Percentiles rank a stretch among this genome's conserved stretches.
Conservation (phyloP, 2,113 vertebrate species). For the Dasypus novemcinctus region DNA sequence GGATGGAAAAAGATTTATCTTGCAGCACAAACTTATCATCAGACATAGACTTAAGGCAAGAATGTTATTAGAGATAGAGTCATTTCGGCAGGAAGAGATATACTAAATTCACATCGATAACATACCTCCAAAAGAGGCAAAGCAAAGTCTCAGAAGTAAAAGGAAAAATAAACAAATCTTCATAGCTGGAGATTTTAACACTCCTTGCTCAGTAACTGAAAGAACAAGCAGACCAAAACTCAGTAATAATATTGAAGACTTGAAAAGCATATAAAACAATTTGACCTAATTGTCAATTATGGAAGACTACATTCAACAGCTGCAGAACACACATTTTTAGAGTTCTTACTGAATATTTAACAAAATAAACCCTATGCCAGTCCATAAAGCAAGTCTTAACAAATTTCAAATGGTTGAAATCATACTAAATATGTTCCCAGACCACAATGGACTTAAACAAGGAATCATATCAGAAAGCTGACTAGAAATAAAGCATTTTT, state of each 20-base stretch:
- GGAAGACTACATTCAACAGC: neutral
- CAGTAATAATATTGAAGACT: neutral
- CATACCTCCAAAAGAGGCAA: neutral
- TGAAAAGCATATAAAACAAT: neutral
- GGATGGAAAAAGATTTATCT: neutral
- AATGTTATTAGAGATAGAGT: neutral
- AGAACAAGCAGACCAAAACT: neutral
- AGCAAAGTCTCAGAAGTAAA: neutral
- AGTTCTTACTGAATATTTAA: neutral
- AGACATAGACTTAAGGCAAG: neutral
- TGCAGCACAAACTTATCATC: neutral
- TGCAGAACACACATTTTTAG: neutral
- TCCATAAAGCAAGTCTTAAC: neutral
- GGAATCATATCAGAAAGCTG: neutral
- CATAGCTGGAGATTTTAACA: neutral
- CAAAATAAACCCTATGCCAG: neutral
- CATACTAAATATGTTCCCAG: neutral
- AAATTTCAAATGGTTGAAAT: neutral
- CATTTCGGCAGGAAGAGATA: neutral
- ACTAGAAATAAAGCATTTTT: neutral
- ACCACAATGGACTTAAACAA: neutral
- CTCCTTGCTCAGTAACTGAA: neutral
- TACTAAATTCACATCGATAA: neutral
- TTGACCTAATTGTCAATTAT: neutral
- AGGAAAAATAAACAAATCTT: neutral